Base-by-base conservation (phyloP, 2,888 invertebrate genomes). In the Lymantria monacha region DNA sequence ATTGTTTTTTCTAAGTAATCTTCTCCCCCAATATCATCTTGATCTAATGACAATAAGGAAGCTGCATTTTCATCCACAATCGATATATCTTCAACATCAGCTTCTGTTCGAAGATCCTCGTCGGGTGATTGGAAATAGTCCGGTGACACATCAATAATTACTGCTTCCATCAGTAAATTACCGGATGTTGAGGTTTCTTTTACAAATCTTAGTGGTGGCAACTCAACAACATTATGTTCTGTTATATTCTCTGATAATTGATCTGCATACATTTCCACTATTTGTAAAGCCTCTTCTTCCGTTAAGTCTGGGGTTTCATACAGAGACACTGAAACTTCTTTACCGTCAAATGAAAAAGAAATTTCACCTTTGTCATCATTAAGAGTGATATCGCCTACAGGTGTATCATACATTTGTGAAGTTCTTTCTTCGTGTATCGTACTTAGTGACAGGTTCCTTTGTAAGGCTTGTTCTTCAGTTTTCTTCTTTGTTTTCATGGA, bases 201-300 rank as follows among this genome's bases (percentile, higher is more conserved):
- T 0, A 96, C 95, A 80, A 97, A 97, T 57, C 97, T 92, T 68
- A 97, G 85, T 2, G 97, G 97, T 22, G 97, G 97, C 13, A 97
- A 83, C 77, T 97, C 97, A 1, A 97, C 95, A 2, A 97, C 93
- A 76, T 96, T 97, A 66, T 97, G 96, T 80, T 96, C 97, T 74
- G 93, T 86, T 46, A 97, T 95, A 75, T 97, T 96, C 85, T 97
- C 97, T 0, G 97, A 97, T 51, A 97, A 92, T 82, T 97, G 97
- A 77, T 97, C 97, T 0, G 97, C 97, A 74, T 97, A 97, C 97
- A 97, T 97, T 92, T 97, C 97, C 0, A 97, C 95, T 69, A 97
- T 97, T 86, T 97, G 96, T 33, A 97, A 90, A 0, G 97, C 97
- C 87, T 97, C 97, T 81, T 97, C 97, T 83, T 97, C 97, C 0